Evolutionary conservation across 1,140 invertebrate genomes (phyloP).

Genomic region (Heliconius melpomene): DNA sequence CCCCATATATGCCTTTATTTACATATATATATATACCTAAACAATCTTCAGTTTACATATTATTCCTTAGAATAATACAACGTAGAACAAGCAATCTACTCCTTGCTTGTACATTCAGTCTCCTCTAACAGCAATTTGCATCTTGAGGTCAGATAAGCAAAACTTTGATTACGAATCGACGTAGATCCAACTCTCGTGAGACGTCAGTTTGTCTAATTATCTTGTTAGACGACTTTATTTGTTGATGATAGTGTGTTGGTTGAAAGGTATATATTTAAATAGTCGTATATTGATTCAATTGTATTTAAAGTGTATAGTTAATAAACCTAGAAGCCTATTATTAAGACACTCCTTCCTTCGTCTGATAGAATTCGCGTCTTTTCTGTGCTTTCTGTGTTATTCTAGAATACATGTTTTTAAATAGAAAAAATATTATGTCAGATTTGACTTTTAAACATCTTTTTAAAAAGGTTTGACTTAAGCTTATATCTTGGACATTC

Average conservation of each 20-base stretch:
- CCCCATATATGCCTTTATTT: no score
- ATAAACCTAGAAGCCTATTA: no score
- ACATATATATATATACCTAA: no score
- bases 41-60: not conserved
- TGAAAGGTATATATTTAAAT: not conserved
- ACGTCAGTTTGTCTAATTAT: conserved; percentile 8
- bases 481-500: no score
- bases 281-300: not conserved
- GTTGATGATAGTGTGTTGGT: not conserved
- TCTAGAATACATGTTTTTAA: no score
- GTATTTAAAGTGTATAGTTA: no score
- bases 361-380: no score
- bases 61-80: not conserved
- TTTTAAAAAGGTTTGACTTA: no score
- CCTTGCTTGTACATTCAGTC: not conserved
- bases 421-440: no score
- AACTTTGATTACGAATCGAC: conserved; percentile 20
- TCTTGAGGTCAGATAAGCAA: conserved; percentile 14
- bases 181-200: conserved; percentile 13
- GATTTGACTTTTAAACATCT: no score
- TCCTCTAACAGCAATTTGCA: conserved; percentile 22
- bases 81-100: not conserved
- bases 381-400: no score
- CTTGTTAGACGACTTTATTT: not conserved
- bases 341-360: no score